Base-by-base conservation (phyloP, 1,140 invertebrate genomes). In the Drosophila sp. region DNA sequence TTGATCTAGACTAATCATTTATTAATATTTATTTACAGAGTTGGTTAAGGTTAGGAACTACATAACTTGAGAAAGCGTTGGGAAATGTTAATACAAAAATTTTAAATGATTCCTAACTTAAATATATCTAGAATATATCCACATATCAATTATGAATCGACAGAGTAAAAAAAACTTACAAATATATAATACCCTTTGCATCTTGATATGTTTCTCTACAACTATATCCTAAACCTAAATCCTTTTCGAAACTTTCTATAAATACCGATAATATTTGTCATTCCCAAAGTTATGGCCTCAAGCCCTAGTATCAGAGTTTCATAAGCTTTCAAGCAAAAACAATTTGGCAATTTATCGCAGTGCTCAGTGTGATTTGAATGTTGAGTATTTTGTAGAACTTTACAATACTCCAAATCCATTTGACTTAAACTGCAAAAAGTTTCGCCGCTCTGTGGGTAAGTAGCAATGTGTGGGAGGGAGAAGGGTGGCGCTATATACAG, bases 341-440 rank as follows among this genome's bases (percentile, higher is more conserved):
- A 27, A 50, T 50, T 50, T 50, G 23, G 23, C 23, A 50, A 50
- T 50, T 27, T 25, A 47, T 27, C 17, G 23, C 23, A 8, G 23
- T 27, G 23, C 44, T 27, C 23, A 50, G 7, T 50, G 33, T n/a
- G 30, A 40, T 50, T 50, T 50, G 44, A 50, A 50, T 50, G 44
- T 23, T 6, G n/a, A 50, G 44, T 50, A 50, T 50, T 50, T 50
- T 50, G 6, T n/a, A 50, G 23, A 50, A 50, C 44, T 50, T 50
- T 50, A 50, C 44, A 50, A 50, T 50, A 50, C 44, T 50, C 44
- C n/a, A 50, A 27, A 50, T 50, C 60, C 83, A 69, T 72, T 79
- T 68, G 68, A 60, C 72, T 86, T 76, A 70, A 80, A 87, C 44
- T 50, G 44, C 44, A 50, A 50, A 50, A 50, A 50, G 44, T 50